Evolutionary conservation across 1,140 invertebrate genomes (phyloP).

Genomic region (Anoplolepis gracilipes): DNA sequence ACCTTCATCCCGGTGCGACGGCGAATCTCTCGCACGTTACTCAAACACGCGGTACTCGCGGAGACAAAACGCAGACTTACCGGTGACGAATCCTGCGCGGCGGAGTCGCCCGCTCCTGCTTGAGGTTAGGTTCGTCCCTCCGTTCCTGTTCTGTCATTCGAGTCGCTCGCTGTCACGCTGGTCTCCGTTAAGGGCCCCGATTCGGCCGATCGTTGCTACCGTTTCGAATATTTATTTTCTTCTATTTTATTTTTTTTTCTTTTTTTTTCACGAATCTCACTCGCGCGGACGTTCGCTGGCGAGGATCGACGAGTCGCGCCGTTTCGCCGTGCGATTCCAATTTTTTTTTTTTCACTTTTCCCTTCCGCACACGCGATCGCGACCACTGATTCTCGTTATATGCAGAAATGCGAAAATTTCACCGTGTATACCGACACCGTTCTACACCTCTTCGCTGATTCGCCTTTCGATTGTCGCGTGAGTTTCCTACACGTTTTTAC

Average conservation of each 20-base stretch:
- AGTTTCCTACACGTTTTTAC: not conserved
- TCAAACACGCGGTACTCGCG: no score
- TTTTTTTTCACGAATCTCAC: conserved; percentile 1
- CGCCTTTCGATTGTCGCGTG: not conserved
- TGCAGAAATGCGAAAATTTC: not conserved
- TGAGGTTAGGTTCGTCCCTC: conserved; percentile 81
- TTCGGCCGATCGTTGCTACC: no score
- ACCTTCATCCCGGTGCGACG: no score
- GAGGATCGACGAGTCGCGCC: not conserved
- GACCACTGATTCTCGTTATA: not conserved
- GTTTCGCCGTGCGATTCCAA: conserved; percentile 54
- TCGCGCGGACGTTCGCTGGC: conserved; percentile 24
- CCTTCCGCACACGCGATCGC: conserved; percentile 26
- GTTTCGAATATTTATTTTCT: no score
- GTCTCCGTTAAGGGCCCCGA: not conserved
- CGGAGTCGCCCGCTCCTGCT: conserved; percentile 75
- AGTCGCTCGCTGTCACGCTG: conserved; percentile 43
- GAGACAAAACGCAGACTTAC: conserved; percentile 72
- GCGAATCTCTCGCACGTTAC: no score
- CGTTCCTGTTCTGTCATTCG: conserved; percentile 81
- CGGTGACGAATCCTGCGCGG: conserved; percentile 84
- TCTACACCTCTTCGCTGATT: not conserved
- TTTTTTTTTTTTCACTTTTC: not conserved
- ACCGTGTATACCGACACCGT: not conserved
- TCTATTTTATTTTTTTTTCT: not conserved